These are phyloP conservation scores for Erebia ligea DNA, from an alignment of 2,888 invertebrate genomes.

Conservation along the genomic window DNA sequence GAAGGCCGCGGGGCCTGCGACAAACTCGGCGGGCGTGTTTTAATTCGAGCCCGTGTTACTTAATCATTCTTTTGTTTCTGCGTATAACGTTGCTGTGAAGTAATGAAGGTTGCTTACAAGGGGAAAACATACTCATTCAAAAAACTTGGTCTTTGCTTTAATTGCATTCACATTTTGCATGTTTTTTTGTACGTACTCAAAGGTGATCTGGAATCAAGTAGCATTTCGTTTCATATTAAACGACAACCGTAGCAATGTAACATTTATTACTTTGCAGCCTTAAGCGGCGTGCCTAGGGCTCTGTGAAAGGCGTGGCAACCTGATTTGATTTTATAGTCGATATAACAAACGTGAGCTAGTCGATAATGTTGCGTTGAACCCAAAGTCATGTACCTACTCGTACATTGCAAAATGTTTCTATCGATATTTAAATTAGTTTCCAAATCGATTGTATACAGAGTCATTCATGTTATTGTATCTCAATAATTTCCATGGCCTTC, in stretches of 20 bases:
- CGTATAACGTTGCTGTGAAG: conserved; percentile 29
- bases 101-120: conserved; percentile 38
- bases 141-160: not conserved
- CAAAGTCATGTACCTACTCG: conserved; percentile 46
- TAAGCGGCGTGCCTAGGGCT: conserved; percentile 48
- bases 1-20: conserved; percentile 75
- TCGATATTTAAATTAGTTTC: conserved; percentile 64
- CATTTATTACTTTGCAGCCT: conserved; percentile 22
- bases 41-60: conserved; percentile 46
- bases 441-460: conserved; percentile 39
- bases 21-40: conserved; percentile 64
- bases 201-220: conserved; percentile 17
- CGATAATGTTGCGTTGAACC: conserved; percentile 53
- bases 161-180: conserved; percentile 2
- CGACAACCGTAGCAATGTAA: conserved; percentile 7
- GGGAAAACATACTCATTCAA: not conserved
- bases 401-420: conserved; percentile 53
- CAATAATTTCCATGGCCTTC: conserved; percentile 56
- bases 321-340: conserved; percentile 68
- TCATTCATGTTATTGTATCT: conserved; percentile 47
- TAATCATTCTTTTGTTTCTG: conserved; percentile 45
- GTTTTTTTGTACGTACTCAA: conserved; percentile 5
- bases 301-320: conserved; percentile 71
- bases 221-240: conserved; percentile 11
- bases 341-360: conserved; percentile 55